Base-by-base conservation (phyloP, 2,797 vertebrate genomes). In the Coregonus sp. region DNA sequence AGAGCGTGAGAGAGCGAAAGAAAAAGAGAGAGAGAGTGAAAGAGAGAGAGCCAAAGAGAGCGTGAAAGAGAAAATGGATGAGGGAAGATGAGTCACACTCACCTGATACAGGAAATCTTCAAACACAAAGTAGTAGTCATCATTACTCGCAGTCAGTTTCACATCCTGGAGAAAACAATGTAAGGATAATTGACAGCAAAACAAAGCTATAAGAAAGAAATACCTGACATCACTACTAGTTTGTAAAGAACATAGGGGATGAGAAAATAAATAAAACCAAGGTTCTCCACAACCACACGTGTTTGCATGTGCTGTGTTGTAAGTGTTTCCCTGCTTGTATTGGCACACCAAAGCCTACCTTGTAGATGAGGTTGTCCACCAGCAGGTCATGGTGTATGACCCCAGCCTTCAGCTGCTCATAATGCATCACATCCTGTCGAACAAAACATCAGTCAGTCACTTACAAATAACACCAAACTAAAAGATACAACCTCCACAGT, bases 81-180 rank as follows among this genome's bases (percentile, higher is more conserved):
- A 25, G 29, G 4, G 9, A 31, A 29, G 14, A 14, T 11, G 67
- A 37, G 33, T 18, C 12, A 54, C 68, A 18, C 86, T 63, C 88
- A 99, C 98, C 96, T 99, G 98, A 93, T 99, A 99, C 76, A 99
- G 95, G 92, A 97, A 99, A 88, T 99, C 98, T 91, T 99, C 98
- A 95, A 99, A 99, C 76, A 99, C 98, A 95, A 99, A 99, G 93
- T 99, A 99, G 89, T 99, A 98, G 93, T 99, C 98, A 67, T 99
- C 98, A 0, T 99, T 99, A 87, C 97, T 99, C 86, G 98, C 98
- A 1, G 98, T 99, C 86, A 99, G 94, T 89, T 99, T 99, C 85
- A 99, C 98, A 88, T 99, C 98, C 98, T 99, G 82, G 5, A 1
- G 47, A 77, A 12, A 56, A 4, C 3, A 54, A 54, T 18, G 40